phyloP scores from a whole-genome alignment of 2,113 vertebrate species.

The Scolopax mira region DNA sequence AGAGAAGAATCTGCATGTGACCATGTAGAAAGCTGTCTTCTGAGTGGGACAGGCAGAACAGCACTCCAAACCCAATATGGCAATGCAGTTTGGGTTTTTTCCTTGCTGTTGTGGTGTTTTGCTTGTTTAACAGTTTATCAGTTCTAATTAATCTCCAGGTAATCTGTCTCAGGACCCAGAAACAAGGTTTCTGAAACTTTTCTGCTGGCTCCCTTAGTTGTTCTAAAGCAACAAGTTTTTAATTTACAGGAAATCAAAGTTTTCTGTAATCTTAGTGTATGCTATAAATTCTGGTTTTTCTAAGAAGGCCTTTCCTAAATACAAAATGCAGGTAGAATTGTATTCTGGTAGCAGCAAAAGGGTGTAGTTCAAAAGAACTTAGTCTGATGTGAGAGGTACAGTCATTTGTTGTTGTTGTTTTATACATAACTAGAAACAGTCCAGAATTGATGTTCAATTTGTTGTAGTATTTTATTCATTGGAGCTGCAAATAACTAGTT shows the following conservation, averaged over 20 bases:
- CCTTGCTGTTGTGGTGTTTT: neutral
- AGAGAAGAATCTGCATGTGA: neutral
- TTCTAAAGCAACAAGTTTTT: neutral
- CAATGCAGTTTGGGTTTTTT: neutral
- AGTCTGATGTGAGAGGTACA: neutral
- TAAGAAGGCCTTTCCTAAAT: neutral
- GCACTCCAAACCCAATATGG: neutral
- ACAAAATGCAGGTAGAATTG: neutral
- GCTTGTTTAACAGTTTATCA: neutral
- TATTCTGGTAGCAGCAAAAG: neutral
- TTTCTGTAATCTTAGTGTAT: neutral
- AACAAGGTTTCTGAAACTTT: neutral
- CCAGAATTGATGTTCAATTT: neutral
- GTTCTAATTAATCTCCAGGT: neutral
- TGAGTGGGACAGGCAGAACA: neutral
- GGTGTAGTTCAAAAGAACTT: neutral
- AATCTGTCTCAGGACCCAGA: neutral
- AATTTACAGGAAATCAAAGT: neutral
- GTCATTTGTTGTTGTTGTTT: neutral
- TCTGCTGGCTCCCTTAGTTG: neutral
- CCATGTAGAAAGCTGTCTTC: neutral
- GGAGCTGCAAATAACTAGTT: neutral
- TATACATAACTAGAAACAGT: neutral
- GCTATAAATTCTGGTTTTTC: neutral
- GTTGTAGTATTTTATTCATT: neutral